Evolutionary conservation across 2,888 invertebrate species (phyloP).

Genomic region (Drosophila pullipes): DNA sequence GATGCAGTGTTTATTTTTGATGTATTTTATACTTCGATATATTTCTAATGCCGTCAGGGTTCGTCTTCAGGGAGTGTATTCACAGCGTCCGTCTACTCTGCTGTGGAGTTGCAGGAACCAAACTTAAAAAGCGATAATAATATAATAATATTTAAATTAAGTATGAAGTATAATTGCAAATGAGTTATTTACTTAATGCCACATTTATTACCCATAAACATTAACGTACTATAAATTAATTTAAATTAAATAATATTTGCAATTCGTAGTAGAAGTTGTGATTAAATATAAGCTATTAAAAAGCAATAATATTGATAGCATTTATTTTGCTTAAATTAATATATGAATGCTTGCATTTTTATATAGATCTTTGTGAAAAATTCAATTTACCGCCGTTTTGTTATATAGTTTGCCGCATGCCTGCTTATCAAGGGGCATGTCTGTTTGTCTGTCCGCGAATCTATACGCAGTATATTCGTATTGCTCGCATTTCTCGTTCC

Average conservation of each 20-base stretch:
- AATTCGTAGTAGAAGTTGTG: not conserved
- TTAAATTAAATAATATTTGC: not conserved
- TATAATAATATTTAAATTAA: not conserved
- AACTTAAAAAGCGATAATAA: not conserved
- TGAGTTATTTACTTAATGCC: not conserved
- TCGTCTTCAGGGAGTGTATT: not conserved
- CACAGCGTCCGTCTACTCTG: not conserved
- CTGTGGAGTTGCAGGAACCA: not conserved
- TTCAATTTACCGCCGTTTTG: constrained; percentile 52
- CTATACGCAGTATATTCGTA: constrained; percentile 7
- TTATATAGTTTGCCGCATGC: constrained; percentile 62
- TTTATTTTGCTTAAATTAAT: not conserved
- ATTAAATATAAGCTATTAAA: not conserved
- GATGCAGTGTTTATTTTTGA: not conserved
- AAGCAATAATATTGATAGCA: not conserved
- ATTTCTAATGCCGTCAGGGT: not conserved
- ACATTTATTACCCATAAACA: not conserved
- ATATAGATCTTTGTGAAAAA: constrained; percentile 15
- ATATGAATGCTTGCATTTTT: constrained; percentile 13
- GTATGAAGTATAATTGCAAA: not conserved
- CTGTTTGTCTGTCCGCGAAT: constrained; percentile 23
- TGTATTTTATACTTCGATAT: not conserved
- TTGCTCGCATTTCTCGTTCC: constrained; percentile 15
- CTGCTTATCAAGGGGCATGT: constrained; percentile 55
- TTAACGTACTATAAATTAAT: not conserved